phyloP scores from a whole-genome alignment of 2,797 vertebrate genomes.

The Leuciscus waleckii region DNA sequence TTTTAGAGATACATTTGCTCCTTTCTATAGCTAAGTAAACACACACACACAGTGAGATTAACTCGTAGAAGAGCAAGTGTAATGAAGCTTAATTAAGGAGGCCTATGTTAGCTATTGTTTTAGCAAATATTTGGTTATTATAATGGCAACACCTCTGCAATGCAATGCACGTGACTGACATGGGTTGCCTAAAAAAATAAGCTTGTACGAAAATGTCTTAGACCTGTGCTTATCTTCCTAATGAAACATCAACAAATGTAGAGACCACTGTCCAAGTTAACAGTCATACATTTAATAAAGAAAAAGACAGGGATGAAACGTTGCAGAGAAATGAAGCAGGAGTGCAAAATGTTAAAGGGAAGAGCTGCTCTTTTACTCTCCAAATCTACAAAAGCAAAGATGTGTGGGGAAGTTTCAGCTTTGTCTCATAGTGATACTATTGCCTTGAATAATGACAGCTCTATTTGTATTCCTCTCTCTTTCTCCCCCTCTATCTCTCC shows the following conservation, averaged over 20 bases:
- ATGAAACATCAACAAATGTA: conserved; percentile 33
- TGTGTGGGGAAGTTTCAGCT: conserved; percentile 19
- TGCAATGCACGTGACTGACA: conserved; percentile 43
- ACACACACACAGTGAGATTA: conserved; percentile 11
- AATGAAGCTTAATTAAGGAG: conserved; percentile 52
- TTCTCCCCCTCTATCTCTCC: neutral
- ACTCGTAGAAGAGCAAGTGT: neutral
- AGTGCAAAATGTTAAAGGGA: neutral
- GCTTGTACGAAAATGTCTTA: conserved; percentile 11
- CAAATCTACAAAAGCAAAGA: neutral
- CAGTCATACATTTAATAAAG: neutral
- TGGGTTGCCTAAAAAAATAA: conserved; percentile 23
- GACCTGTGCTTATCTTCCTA: conserved; percentile 23
- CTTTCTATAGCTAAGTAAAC: neutral
- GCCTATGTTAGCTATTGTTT: conserved; percentile 58
- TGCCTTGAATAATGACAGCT: conserved; percentile 42
- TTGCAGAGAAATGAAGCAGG: neutral
- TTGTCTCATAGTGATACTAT: conserved; percentile 19
- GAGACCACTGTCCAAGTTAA: neutral
- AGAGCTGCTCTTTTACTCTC: conserved; percentile 3
- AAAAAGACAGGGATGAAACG: neutral
- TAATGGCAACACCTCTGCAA: conserved; percentile 51
- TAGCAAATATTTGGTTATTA: conserved; percentile 56
- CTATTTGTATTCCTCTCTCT: conserved; percentile 34
- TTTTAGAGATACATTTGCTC: neutral